These are phyloP conservation scores for Dilophus febrilis DNA, from an alignment of 2,888 invertebrate genomes.

Conservation along the genomic window DNA sequence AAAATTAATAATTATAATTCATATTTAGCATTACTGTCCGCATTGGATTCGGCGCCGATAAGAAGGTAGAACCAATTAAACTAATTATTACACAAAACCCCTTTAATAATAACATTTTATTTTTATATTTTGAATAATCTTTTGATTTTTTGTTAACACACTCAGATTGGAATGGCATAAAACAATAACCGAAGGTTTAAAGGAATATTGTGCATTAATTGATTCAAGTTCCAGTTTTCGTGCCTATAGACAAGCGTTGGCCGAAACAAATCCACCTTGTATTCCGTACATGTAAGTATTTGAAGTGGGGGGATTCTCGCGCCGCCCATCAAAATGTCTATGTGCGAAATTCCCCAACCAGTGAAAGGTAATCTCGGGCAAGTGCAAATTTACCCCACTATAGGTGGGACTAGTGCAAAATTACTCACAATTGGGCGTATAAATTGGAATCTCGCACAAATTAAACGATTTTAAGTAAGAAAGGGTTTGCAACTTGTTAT, in stretches of 20 bases:
- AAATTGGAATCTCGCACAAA: too few species aligned
- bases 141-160: conserved; percentile 21
- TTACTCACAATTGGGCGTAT: too few species aligned
- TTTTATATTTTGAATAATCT: background rate
- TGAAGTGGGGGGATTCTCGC: background rate
- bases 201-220: conserved; percentile 89
- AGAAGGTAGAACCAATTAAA: conserved; percentile 19
- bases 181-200: conserved; percentile 76
- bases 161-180: conserved; percentile 84
- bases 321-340: too few species aligned
- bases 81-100: background rate
- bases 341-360: too few species aligned
- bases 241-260: conserved; percentile 86
- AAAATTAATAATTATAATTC: conserved; percentile 99
- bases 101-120: background rate
- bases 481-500: too few species aligned
- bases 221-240: conserved; percentile 97
- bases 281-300: conserved; percentile 92
- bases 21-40: conserved; percentile 88
- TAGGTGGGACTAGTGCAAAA: too few species aligned
- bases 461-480: too few species aligned
- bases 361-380: too few species aligned
- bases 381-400: too few species aligned
- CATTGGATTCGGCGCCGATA: conserved; percentile 90
- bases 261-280: conserved; percentile 92